Percentiles rank a stretch among this genome's conserved stretches.
Conservation (phyloP, 2,888 invertebrate genomes). For the Eristalis tenax region DNA sequence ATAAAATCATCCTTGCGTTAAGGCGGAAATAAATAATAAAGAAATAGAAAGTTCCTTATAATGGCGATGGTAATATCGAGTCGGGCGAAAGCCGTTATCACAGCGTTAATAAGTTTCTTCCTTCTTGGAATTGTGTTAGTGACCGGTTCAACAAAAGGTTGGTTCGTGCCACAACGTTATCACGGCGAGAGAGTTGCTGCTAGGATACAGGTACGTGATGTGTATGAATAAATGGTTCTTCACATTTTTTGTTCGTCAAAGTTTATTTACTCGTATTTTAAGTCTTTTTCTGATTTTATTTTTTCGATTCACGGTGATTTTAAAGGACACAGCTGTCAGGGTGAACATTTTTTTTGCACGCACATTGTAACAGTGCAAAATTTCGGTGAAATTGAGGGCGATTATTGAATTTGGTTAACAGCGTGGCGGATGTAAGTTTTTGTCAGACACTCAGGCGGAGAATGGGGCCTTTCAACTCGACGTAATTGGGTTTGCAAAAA, state of each 20-base stretch:
- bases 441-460: not conserved
- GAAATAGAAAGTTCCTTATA: constrained; percentile 68
- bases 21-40: constrained; percentile 19
- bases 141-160: constrained; percentile 84
- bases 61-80: constrained; percentile 87
- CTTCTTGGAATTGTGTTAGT: constrained; percentile 83
- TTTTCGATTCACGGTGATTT: not conserved
- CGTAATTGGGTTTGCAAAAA: not conserved
- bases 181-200: constrained; percentile 83
- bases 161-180: constrained; percentile 83
- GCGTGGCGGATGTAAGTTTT: not conserved
- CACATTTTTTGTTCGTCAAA: not conserved
- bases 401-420: not conserved
- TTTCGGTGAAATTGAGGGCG: not conserved
- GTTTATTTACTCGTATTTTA: not conserved
- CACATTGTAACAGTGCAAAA: not conserved
- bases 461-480: not conserved
- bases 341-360: not conserved
- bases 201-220: constrained; percentile 82
- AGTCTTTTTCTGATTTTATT: not conserved
- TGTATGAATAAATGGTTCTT: constrained; percentile 69
- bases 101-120: constrained; percentile 83
- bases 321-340: not conserved
- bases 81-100: constrained; percentile 84
- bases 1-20: not conserved